Base-by-base conservation (phyloP, 2,113 vertebrate species). In the Machaerirhynchus nigripectus region DNA sequence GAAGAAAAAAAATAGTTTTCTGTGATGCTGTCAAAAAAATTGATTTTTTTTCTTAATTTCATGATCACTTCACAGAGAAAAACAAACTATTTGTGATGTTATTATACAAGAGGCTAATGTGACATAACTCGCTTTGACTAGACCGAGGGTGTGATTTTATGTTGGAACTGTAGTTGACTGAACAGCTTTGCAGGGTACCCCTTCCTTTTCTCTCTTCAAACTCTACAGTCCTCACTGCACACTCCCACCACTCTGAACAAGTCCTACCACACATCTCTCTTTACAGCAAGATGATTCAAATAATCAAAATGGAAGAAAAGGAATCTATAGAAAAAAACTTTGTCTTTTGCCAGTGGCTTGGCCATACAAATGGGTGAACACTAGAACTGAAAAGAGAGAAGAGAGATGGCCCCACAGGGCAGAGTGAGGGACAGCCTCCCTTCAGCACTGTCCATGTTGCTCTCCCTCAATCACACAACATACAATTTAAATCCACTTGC, bases 111-210 rank as follows among this genome's bases (percentile, higher is more conserved):
- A 67, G 47, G 39, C 11, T 91, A 78, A 93, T 21, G 30, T 78
- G 90, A 95, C n/a, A 69, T 88, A 83, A 96, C 42, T 63, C 50
- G 59, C 17, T 95, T 49, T 87, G 93, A 92, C 91, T 50, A 30
- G 52, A 64, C 37, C 31, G 76, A 23, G 50, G 59, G 31, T 61
- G 31, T 31, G 42, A 95, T 65, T 73, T 80, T 55, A 57, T 52
- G 42, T 39, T 67, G 42, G 0, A 6, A 61, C 30, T 77, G 27
- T 20, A 44, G 40, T 2, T 69, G 78, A 76, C 55, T 27, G 53
- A 88, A 76, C 9, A 80, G 78, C 49, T 83, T 87, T 11, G 21
- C 28, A 61, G 55, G 26, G 42, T 13, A 49, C 6, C 15, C 16
- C 30, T 69, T 55, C 33, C 20, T 67, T 53, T 55, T n/a, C 39